Percentiles rank a stretch among this genome's conserved stretches.
Evolutionary conservation across 37 sponge, comb jelly and placozoan species (phyloP).

Genomic region (Mnemiopsis leidyi): DNA sequence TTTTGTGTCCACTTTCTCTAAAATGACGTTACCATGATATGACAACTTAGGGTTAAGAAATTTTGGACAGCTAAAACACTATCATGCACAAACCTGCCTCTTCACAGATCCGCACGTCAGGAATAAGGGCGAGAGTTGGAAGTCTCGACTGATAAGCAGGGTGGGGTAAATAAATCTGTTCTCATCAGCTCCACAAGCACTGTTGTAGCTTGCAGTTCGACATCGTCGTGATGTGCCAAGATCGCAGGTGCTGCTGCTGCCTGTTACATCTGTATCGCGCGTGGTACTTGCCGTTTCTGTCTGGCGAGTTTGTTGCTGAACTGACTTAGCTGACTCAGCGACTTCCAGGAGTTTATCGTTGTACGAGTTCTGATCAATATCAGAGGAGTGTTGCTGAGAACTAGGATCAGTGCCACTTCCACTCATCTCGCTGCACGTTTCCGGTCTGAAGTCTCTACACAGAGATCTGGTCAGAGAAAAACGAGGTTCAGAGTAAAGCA

Average conservation of each 20-base stretch:
- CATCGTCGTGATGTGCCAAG: neutral
- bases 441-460: neutral
- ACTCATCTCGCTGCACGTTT: neutral
- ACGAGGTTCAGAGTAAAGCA: neutral
- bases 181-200: conserved; percentile 11
- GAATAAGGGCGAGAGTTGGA: neutral
- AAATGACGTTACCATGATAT: no score
- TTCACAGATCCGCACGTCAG: neutral
- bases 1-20: no score
- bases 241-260: neutral
- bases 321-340: neutral
- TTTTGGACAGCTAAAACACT: no score
- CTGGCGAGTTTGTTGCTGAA: neutral
- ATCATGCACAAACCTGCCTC: no score
- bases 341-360: neutral
- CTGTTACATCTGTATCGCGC: neutral
- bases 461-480: neutral
- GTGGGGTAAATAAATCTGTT: conserved; percentile 9
- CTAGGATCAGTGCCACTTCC: neutral
- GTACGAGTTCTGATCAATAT: neutral
- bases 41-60: no score
- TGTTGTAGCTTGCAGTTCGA: neutral
- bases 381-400: neutral
- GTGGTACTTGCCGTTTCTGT: neutral
- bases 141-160: conserved; percentile 1